A percentile compares a stretch with the other conserved stretches of the same genome.
Conservation (phyloP, 2,797 vertebrate genomes). For the Gobionotothen gibberifrons region DNA sequence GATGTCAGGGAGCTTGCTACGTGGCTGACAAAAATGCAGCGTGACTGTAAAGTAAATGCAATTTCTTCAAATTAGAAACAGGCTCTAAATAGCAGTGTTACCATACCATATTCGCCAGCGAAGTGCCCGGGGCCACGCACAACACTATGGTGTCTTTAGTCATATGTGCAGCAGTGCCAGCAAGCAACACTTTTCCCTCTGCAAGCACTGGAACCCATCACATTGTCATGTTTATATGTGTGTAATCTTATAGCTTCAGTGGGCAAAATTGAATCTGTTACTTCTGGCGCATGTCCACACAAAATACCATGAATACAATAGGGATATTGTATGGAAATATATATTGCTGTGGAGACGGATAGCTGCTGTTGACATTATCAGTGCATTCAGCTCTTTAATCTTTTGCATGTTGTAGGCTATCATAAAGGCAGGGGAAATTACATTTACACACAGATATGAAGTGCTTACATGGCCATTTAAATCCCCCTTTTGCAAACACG, state of each 20-base stretch:
- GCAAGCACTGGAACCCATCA: conserved; percentile 30
- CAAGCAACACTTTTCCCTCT: conserved; percentile 6
- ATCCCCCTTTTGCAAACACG: conserved; percentile 21
- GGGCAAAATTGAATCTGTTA: conserved; percentile 56
- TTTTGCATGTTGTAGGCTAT: conserved; percentile 27
- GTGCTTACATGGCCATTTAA: conserved; percentile 33
- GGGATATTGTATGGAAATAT: conserved; percentile 25
- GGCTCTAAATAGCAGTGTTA: conserved; percentile 66
- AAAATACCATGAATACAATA: conserved; percentile 26
- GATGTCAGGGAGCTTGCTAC: conserved; percentile 27
- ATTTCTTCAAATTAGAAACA: conserved; percentile 64
- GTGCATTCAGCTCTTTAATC: conserved; percentile 23
- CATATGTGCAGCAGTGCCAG: conserved; percentile 22
- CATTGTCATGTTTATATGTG: conserved; percentile 31
- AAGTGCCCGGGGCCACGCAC: conserved; percentile 25
- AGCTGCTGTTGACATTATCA: conserved; percentile 34
- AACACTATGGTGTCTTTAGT: conserved; percentile 8
- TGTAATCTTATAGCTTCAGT: conserved; percentile 41
- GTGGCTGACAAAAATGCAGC: conserved; percentile 61
- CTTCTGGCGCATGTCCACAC: conserved; percentile 11
- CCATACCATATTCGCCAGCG: conserved; percentile 20
- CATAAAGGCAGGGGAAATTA: conserved; percentile 43
- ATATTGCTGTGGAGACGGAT: conserved; percentile 35
- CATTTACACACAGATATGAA: conserved; percentile 43
- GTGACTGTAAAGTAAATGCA: conserved; percentile 68